Evolutionary conservation across 2,113 vertebrate genomes (phyloP).

Genomic region (Empidonax traillii): DNA sequence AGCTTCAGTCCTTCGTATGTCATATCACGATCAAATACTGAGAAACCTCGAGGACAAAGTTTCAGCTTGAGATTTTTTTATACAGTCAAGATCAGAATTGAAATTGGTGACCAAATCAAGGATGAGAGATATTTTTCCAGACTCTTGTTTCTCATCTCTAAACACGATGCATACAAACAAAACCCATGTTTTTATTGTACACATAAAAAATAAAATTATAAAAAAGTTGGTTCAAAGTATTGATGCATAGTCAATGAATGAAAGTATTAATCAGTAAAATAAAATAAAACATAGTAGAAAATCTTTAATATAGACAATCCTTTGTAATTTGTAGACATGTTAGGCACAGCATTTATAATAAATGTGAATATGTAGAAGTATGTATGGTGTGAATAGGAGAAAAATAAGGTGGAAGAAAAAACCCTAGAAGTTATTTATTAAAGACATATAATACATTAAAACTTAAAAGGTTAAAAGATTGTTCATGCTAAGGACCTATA

Average conservation of each 20-base stretch:
- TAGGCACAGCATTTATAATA: neutral
- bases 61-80: neutral
- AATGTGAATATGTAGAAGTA: neutral
- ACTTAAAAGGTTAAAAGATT: neutral
- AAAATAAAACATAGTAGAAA: neutral
- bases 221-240: neutral
- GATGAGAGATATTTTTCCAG: neutral
- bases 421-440: neutral
- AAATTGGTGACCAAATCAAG: neutral
- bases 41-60: neutral
- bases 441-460: neutral
- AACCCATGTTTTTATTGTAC: neutral
- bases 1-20: neutral
- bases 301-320: neutral
- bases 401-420: neutral
- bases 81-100: neutral
- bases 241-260: neutral
- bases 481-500: neutral
- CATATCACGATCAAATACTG: neutral
- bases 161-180: neutral
- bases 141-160: neutral
- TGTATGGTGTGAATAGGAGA: neutral
- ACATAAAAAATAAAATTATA: neutral
- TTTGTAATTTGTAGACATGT: neutral
- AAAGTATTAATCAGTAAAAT: neutral